Evolutionary conservation across 1,140 invertebrate species (phyloP).

Genomic region (Dinoponera quadriceps): DNA sequence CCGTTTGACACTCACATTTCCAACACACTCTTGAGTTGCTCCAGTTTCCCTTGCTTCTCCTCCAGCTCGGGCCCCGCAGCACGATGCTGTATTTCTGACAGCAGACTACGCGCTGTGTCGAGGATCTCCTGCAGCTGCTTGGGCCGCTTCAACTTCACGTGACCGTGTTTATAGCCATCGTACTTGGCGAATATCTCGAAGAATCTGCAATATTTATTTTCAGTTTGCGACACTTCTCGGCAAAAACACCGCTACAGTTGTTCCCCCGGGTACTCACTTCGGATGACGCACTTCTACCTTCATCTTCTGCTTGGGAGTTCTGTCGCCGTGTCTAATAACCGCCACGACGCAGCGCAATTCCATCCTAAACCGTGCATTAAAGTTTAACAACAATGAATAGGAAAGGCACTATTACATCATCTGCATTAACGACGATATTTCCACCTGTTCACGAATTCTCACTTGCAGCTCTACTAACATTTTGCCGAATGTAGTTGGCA

Average conservation of each 20-base stretch:
- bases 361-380: slow-evolving; percentile 89
- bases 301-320: slow-evolving; percentile 99
- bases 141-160: slow-evolving; percentile 98
- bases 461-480: slow-evolving; percentile 87
- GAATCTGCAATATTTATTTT: slow-evolving; percentile 88
- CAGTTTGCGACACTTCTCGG: not conserved
- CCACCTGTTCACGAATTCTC: not conserved
- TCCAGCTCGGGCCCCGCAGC: slow-evolving; percentile 96
- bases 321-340: slow-evolving; percentile 99
- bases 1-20: slow-evolving; percentile 95
- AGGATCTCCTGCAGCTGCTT: slow-evolving; percentile 99
- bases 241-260: not conserved
- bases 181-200: slow-evolving; percentile 99
- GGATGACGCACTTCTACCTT: slow-evolving; percentile 99
- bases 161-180: slow-evolving; percentile 97
- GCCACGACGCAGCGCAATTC: slow-evolving; percentile 98
- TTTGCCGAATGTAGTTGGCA: slow-evolving; percentile 99
- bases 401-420: not conserved
- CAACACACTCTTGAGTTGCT: slow-evolving; percentile 98
- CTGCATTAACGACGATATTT: slow-evolving; percentile 2
- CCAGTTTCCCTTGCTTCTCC: slow-evolving; percentile 98
- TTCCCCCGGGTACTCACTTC: slow-evolving; percentile 91
- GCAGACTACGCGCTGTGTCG: slow-evolving; percentile 95
- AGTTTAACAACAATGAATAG: not conserved
- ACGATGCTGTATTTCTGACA: slow-evolving; percentile 94